These are phyloP conservation scores for Amiota minor DNA, from an alignment of 2,888 invertebrate species.

Conservation along the genomic window DNA sequence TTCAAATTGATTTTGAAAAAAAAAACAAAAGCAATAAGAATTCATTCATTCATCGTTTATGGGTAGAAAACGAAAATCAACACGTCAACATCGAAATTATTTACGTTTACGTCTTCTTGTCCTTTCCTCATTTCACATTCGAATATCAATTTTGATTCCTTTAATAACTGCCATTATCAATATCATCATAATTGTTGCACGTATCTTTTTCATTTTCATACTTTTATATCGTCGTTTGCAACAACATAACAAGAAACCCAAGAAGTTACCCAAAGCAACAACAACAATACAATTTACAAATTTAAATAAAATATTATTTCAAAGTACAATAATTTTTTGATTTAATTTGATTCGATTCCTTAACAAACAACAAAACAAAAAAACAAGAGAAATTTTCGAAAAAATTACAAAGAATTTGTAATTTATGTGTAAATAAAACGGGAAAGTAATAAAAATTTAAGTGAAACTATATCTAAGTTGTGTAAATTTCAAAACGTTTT, in stretches of 20 bases:
- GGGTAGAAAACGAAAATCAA: constrained; percentile 73
- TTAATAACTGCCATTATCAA: constrained; percentile 44
- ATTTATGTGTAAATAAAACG: not conserved
- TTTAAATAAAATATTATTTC: too few species aligned
- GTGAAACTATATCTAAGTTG: not conserved
- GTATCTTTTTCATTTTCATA: constrained; percentile 60
- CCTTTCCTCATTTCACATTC: constrained; percentile 61
- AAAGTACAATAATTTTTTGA: too few species aligned
- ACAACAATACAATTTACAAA: too few species aligned
- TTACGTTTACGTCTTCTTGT: constrained; percentile 73
- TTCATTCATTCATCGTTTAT: constrained; percentile 62
- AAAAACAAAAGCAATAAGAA: too few species aligned
- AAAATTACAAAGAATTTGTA: too few species aligned
- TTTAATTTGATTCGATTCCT: too few species aligned
- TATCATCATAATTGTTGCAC: constrained; percentile 56
- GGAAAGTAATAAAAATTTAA: not conserved
- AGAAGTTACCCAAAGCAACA: constrained; percentile 45
- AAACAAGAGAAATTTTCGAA: too few species aligned
- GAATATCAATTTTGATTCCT: constrained; percentile 21
- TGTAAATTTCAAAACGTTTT: constrained; percentile 60
- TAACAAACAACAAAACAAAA: too few species aligned
- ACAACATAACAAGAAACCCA: constrained; percentile 60
- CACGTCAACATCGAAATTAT: constrained; percentile 74
- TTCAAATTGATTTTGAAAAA: constrained; percentile 4
- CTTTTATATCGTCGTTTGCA: constrained; percentile 68